Evolutionary conservation across 2,797 vertebrate species (phyloP), one percentile per base, ranked within the genome.

Genomic region (Chaunax sp.): DNA sequence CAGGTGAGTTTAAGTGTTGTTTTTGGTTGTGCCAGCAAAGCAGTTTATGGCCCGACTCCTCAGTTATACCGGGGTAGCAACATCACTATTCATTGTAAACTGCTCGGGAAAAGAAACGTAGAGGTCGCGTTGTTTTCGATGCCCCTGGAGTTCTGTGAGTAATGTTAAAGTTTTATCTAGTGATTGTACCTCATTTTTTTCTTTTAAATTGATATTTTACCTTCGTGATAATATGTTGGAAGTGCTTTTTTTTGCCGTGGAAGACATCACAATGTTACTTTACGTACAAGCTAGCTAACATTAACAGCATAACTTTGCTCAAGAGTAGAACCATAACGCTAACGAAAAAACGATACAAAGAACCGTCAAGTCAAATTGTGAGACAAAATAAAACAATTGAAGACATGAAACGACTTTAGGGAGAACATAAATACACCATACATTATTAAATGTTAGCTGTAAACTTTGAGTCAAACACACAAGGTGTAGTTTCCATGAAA

Each of bases 1-100:
- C 85, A 91, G 90, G 92, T 93, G 75, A 90, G 89, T 81, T 75
- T 35, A 67, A 77, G 69, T 9, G 49, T 25, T 33, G 59, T 18
- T 54, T 73, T 70, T 26, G 47, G 20, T 19, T 70, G 15, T 75
- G 84, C 81, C 80, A 83, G 71, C 84, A 54, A 64, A 86, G 64
- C 77, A 79, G 76, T 80, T 82, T 74, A 49, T 75, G 71, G 83
- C 59, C 66, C 43, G 41, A 67, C 72, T 69, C 25, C 64, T 22
- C 45, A 63, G 62, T 64, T 68, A 38, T 22, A 44, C 20, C 38
- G 28, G 33, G 22, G 20, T 25, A 46, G 28, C 56, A 83, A 50
- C 81, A 86, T 87, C 79, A 72, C 59, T 66, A 65, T 45, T 69
- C 40, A 72, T 6, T 16, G 35, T 53, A 35, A 74, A 70, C 43